These are phyloP conservation scores for Eubucco bourcierii DNA, from an alignment of 2,113 vertebrate species.

Conservation along the genomic window DNA sequence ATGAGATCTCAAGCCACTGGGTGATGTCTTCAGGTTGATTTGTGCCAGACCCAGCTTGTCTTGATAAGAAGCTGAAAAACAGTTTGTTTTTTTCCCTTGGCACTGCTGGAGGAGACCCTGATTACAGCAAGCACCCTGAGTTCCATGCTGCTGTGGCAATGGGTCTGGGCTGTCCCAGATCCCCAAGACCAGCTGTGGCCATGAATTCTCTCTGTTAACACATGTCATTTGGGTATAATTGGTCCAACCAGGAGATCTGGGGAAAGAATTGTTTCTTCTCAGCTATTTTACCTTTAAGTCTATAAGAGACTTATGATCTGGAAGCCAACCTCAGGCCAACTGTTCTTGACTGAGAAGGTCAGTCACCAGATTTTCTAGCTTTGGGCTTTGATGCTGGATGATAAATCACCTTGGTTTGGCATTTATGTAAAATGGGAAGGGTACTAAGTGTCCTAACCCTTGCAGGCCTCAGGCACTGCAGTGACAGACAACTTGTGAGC, in stretches of 20 bases:
- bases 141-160: background rate
- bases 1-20: too few relatives aligned
- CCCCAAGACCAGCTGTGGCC: fast-evolving
- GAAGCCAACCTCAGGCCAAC: background rate
- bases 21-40: background rate
- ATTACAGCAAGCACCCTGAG: background rate
- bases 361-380: background rate
- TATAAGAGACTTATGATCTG: background rate
- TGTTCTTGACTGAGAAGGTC: background rate
- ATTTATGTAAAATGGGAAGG: background rate
- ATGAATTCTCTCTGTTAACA: background rate
- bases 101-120: background rate
- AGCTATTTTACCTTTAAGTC: background rate
- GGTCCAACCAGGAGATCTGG: background rate
- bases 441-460: background rate
- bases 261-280: background rate
- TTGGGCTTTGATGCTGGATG: background rate
- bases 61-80: background rate
- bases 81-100: background rate
- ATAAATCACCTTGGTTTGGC: background rate
- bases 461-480: background rate
- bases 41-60: background rate
- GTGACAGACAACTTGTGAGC: background rate
- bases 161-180: fast-evolving
- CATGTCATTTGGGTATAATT: background rate